phyloP scores from a whole-genome alignment of 1,140 invertebrate genomes.

The Phymorhynchus buccinoides region DNA sequence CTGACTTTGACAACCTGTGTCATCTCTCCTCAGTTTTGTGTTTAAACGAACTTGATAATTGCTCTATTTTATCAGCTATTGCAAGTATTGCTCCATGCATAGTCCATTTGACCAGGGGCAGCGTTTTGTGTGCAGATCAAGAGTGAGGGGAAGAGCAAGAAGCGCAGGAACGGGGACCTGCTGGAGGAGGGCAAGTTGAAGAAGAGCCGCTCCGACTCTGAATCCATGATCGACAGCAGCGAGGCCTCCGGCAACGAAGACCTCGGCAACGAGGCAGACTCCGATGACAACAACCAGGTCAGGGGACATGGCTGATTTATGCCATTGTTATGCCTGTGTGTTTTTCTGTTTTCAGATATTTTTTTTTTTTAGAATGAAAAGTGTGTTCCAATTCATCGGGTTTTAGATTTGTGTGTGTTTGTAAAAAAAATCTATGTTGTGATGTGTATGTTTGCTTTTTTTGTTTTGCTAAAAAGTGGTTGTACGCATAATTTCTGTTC shows the following conservation, averaged over 20 bases:
- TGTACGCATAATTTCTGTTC: too few relatives aligned
- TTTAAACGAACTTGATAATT: too few relatives aligned
- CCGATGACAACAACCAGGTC: constrained; percentile 67
- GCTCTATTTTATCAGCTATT: too few relatives aligned
- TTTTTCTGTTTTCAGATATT: neutral
- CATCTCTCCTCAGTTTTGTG: too few relatives aligned
- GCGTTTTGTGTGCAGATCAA: constrained; percentile 40
- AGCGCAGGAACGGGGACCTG: constrained; percentile 52
- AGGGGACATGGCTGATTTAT: neutral
- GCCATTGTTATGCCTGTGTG: neutral
- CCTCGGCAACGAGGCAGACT: constrained; percentile 68
- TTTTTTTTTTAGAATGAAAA: neutral
- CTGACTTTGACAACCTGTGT: too few relatives aligned
- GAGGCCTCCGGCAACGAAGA: constrained; percentile 71
- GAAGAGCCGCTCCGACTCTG: constrained; percentile 65
- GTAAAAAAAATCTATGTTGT: too few relatives aligned
- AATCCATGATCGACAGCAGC: constrained; percentile 71
- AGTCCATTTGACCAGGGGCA: too few relatives aligned
- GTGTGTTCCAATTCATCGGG: too few relatives aligned
- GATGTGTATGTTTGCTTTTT: too few relatives aligned
- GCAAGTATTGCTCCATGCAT: too few relatives aligned
- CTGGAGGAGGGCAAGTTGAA: constrained; percentile 60
- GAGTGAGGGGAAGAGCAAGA: constrained; percentile 48
- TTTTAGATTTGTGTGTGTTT: too few relatives aligned
- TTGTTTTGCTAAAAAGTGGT: too few relatives aligned